A percentile compares a stretch with the other conserved stretches of the same genome.
phyloP scores from a whole-genome alignment of 2,797 vertebrate genomes.

The Otus scops region DNA sequence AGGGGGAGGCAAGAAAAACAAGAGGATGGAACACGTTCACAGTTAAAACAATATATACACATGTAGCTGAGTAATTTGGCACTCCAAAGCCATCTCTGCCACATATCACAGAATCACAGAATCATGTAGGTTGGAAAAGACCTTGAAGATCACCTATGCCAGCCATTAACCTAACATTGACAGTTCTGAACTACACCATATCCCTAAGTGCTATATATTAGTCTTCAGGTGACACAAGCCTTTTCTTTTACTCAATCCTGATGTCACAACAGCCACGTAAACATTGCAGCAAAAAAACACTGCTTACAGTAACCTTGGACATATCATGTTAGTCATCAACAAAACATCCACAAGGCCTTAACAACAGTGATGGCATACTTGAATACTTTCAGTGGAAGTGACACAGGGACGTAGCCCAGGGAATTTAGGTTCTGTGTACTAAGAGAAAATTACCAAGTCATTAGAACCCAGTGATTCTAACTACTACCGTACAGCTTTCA shows the following conservation, averaged over 20 bases:
- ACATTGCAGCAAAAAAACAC: background rate
- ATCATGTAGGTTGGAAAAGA: too few relatives aligned
- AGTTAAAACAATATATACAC: background rate
- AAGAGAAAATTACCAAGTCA: background rate
- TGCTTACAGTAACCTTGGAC: background rate
- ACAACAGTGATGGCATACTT: background rate
- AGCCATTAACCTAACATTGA: too few relatives aligned
- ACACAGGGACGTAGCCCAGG: background rate
- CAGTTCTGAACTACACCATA: too few relatives aligned
- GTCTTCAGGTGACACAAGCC: background rate
- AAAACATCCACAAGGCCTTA: background rate
- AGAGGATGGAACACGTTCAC: conserved; percentile 59
- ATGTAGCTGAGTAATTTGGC: background rate
- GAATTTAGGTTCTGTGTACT: background rate
- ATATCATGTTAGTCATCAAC: background rate
- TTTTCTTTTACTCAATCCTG: background rate
- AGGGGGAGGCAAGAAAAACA: background rate
- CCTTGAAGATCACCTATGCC: too few relatives aligned
- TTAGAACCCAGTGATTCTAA: background rate
- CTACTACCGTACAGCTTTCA: background rate
- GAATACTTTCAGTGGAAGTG: background rate
- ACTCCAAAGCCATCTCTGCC: background rate
- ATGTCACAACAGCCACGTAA: background rate
- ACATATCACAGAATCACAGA: background rate
- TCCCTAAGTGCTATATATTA: rapidly evolving